These are phyloP conservation scores for Acanthopleura granulata DNA, from an alignment of 2,888 invertebrate species.

Conservation along the genomic window DNA sequence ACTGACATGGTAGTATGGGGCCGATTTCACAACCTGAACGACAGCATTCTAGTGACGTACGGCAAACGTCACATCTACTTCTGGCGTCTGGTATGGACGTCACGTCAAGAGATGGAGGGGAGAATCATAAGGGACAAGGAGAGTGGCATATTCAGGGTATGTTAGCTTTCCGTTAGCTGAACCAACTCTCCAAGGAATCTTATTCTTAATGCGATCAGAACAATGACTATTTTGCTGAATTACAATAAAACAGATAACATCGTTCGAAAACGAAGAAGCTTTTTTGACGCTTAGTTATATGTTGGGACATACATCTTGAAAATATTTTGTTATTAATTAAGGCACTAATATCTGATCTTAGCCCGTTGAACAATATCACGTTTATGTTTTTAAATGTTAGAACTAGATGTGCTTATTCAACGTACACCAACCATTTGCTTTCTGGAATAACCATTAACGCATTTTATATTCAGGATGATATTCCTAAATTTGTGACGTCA, in stretches of 20 bases:
- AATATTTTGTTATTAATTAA: no score
- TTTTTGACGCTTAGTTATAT: no score
- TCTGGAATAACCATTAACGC: no score
- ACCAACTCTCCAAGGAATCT: not conserved
- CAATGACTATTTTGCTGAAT: no score
- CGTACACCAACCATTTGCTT: no score
- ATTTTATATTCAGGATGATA: conserved; percentile 38
- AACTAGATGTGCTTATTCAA: no score
- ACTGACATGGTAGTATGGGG: conserved; percentile 91
- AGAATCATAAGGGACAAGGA: conserved; percentile 79
- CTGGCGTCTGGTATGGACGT: conserved; percentile 78
- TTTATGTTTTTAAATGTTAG: no score
- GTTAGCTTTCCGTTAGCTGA: conserved; percentile 9
- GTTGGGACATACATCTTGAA: no score
- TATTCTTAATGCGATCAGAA: not conserved
- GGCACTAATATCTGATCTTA: no score
- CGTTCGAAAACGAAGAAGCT: no score
- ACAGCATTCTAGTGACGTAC: conserved; percentile 90
- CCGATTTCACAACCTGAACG: conserved; percentile 91
- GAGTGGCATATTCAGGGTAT: conserved; percentile 62
- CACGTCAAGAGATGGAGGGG: conserved; percentile 73
- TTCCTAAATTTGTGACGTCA: conserved; percentile 75
- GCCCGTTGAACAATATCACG: no score
- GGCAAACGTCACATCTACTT: conserved; percentile 92
- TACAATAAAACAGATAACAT: no score